Evolutionary conservation across 1,140 invertebrate species (phyloP), one percentile per base, ranked within the genome.

Genomic region (Protaetia brevitarsis): DNA sequence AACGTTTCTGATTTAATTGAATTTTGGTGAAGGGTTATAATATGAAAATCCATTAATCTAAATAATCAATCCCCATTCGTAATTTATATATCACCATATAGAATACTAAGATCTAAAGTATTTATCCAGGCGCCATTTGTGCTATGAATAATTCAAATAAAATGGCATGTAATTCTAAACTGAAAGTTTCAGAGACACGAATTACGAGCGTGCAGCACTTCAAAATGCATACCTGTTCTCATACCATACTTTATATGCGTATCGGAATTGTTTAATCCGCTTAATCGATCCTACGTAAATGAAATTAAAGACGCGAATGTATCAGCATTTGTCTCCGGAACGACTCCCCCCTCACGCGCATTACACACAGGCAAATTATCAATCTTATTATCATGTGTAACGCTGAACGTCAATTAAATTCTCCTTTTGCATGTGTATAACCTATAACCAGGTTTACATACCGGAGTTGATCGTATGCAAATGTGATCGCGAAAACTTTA

Each of bases 141-240:
- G 26, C 26, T 16, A 23, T 51, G 26, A 51, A 51, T 51, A 51
- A 51, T 51, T 51, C 41, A 51, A 51, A 51, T 51, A 23, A 51
- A 51, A 23, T 51, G 41, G 19, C 21, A 19, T 10, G 41, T 51
- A 51, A 51, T 51, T 51, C 19, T 51, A 51, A 51, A 51, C 5
- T 3, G 7, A 23, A 23, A 23, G 41, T 51, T 51, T 51, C 41
- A 51, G 41, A 16, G 6, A 51, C 16, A 51, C 16, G 41, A 51
- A 51, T 51, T 23, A 10, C 26, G 19, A 51, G 19, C 13, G 13
- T 4, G 16, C 41, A n/a, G 34, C 5, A 37, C 10, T 16, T 37
- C 10, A 37, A 3, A n/a, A 37, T 37, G 1, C 10, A 3, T 37
- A 37, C 16, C 4, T 0, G 19, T 19, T 6, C 11, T 23, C 41